These are phyloP conservation scores for Elephantulus edwardii DNA, from an alignment of 2,113 vertebrate genomes.

Conservation along the genomic window DNA sequence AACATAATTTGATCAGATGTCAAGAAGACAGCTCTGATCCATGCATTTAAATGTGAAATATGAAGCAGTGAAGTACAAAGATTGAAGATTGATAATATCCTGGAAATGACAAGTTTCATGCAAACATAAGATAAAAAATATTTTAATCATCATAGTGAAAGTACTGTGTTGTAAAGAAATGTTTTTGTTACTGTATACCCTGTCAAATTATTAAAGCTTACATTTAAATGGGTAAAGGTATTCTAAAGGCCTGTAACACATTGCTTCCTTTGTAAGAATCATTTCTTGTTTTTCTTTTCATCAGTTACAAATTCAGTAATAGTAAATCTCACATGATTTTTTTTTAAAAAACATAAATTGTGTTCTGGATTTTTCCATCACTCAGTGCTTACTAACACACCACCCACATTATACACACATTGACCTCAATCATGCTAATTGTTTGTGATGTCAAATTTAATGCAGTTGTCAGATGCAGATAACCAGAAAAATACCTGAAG, in stretches of 20 bases:
- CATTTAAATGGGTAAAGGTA: neutral
- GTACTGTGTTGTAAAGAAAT: neutral
- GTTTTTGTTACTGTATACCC: neutral
- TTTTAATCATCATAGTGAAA: neutral
- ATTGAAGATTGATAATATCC: neutral
- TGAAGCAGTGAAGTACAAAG: slow-evolving; percentile 11
- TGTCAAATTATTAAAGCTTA: neutral
- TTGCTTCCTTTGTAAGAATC: neutral
- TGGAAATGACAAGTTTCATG: neutral
- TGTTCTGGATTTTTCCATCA: slow-evolving; percentile 3
- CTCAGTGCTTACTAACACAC: neutral
- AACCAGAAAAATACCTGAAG: neutral
- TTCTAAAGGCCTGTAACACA: neutral
- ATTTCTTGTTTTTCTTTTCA: neutral
- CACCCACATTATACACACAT: neutral
- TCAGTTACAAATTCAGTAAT: neutral
- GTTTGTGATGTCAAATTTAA: slow-evolving; percentile 50
- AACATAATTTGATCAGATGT: neutral
- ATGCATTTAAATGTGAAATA: neutral
- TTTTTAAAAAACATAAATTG: neutral
- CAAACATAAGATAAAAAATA: neutral
- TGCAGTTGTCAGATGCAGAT: slow-evolving; percentile 9
- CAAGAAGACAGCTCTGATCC: neutral
- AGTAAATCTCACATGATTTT: neutral
- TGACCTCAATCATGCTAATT: slow-evolving; percentile 6